Conservation (phyloP, 2,888 invertebrate species). For the Tenthredo scrophulariae region DNA sequence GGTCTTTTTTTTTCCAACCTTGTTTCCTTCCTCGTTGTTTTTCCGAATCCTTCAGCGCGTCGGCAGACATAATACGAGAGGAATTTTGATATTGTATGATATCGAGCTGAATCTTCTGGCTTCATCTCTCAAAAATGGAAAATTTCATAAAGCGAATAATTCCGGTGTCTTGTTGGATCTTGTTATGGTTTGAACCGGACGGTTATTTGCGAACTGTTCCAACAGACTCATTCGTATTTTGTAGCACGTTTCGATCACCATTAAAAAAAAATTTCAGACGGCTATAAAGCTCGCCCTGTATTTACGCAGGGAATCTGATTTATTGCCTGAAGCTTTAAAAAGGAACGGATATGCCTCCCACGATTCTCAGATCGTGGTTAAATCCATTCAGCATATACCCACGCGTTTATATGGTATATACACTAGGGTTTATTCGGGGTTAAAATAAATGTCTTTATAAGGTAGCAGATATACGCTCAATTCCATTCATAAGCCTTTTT, state of each 20-base stretch:
- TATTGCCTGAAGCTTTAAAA: slow-evolving; percentile 28
- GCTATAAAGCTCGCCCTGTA: neutral
- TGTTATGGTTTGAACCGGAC: neutral
- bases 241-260: neutral
- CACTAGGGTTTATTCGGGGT: neutral
- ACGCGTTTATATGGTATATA: neutral
- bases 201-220: neutral
- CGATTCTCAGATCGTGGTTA: neutral
- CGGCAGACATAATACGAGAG: neutral
- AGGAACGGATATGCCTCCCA: slow-evolving; percentile 9
- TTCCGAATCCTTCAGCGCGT: neutral
- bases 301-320: slow-evolving; percentile 33
- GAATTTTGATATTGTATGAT: neutral
- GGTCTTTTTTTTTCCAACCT: too few species aligned
- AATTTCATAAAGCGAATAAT: neutral
- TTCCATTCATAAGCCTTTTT: neutral
- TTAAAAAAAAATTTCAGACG: neutral
- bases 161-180: neutral
- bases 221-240: neutral
- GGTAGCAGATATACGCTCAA: neutral
- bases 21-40: neutral
- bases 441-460: neutral
- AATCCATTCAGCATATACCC: neutral
- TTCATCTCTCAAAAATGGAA: neutral
- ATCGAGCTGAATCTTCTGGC: neutral